Percentiles rank a stretch among this genome's conserved stretches.
Evolutionary conservation across 2,888 invertebrate species (phyloP).

Genomic region (Rhorus exstirpatorius): DNA sequence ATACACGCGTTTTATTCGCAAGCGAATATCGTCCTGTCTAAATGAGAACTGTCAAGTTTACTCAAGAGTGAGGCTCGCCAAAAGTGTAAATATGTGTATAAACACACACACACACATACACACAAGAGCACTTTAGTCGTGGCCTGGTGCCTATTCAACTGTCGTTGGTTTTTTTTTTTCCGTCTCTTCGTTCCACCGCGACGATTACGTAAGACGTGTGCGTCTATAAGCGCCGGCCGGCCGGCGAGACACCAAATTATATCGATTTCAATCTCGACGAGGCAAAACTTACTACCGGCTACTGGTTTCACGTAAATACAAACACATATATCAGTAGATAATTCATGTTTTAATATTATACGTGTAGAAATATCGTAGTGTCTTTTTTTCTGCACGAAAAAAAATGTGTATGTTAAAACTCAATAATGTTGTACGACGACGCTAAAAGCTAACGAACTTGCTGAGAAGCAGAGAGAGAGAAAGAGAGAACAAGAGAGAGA

Average conservation of each 20-base stretch:
- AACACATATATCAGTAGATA: neutral
- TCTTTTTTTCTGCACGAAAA: neutral
- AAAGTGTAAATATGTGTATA: too few relatives aligned
- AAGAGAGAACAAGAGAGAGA: too few relatives aligned
- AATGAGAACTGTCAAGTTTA: too few relatives aligned
- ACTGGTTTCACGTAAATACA: conserved; percentile 12
- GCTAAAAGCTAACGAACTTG: conserved; percentile 62
- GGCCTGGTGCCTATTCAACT: too few relatives aligned
- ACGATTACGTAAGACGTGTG: conserved; percentile 59
- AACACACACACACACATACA: too few relatives aligned
- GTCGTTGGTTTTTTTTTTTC: neutral
- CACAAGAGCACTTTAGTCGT: too few relatives aligned
- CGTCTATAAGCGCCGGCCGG: conserved; percentile 48
- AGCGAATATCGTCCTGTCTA: too few relatives aligned
- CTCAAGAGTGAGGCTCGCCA: too few relatives aligned
- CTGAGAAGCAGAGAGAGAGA: conserved; percentile 58
- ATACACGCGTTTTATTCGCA: too few relatives aligned
- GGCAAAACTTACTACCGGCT: conserved; percentile 32
- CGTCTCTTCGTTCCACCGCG: conserved; percentile 17
- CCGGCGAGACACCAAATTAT: conserved; percentile 57
- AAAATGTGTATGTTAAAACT: conserved; percentile 51
- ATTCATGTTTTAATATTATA: conserved; percentile 17
- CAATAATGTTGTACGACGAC: conserved; percentile 40
- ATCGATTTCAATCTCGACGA: conserved; percentile 58
- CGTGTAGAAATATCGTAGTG: conserved; percentile 23